phyloP scores from a whole-genome alignment of 2,113 vertebrate species.

The Python bivittatus region DNA sequence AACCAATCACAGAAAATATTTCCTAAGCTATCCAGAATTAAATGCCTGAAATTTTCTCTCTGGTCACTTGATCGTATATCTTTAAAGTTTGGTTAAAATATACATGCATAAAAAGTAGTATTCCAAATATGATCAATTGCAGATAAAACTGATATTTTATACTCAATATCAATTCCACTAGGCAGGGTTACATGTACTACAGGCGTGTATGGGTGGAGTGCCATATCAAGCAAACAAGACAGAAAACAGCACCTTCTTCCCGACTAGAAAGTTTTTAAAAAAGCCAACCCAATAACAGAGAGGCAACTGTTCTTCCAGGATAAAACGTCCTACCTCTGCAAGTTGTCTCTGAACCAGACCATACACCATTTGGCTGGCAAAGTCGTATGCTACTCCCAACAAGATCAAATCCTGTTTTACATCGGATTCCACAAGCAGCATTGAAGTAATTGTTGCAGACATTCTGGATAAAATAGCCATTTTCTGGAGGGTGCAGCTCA shows the following conservation, averaged over 20 bases:
- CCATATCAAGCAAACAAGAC: not conserved
- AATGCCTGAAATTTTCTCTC: not conserved
- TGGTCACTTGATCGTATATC: not conserved
- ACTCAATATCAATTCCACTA: not conserved
- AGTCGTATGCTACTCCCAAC: conserved; percentile 89
- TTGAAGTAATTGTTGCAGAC: conserved; percentile 93
- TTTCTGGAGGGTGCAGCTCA: conserved; percentile 84
- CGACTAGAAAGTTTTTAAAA: not conserved
- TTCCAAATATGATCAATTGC: not conserved
- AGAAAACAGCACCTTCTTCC: not conserved
- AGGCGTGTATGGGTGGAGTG: not conserved
- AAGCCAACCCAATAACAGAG: not conserved
- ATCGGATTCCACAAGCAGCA: conserved; percentile 91
- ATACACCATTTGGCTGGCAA: conserved; percentile 88
- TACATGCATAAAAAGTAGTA: not conserved
- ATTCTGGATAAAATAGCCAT: conserved; percentile 94
- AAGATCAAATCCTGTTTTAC: conserved; percentile 88
- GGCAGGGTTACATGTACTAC: not conserved
- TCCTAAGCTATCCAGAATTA: not conserved
- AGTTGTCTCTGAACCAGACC: conserved; percentile 85
- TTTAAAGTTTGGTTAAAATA: not conserved
- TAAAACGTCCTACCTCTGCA: conserved; percentile 83
- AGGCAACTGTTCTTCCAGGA: not conserved
- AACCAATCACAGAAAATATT: not conserved
- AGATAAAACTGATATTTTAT: not conserved